Conservation (phyloP, 2,888 invertebrate genomes). For the Epinotia bilunana region DNA sequence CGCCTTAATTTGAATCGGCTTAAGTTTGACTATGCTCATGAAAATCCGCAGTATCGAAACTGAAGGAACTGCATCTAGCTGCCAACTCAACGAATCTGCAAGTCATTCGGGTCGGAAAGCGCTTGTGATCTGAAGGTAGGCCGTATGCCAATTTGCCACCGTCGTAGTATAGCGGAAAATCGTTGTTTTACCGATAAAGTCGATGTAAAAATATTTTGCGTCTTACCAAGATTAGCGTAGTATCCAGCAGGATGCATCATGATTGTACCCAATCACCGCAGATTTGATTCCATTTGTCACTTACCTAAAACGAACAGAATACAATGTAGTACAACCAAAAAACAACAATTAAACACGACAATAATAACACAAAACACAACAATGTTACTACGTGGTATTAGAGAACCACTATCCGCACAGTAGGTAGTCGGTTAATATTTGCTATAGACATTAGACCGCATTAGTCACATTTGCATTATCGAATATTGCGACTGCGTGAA, state of each 20-base stretch:
- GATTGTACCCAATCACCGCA: conserved; percentile 72
- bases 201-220: conserved; percentile 28
- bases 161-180: background rate
- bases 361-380: conserved; percentile 21
- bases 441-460: conserved; percentile 53
- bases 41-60: background rate
- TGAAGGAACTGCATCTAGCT: too few relatives aligned
- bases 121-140: too few relatives aligned
- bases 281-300: conserved; percentile 81
- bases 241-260: conserved; percentile 83
- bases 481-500: conserved; percentile 52
- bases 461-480: conserved; percentile 50
- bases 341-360: conserved; percentile 2
- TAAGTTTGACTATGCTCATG: background rate
- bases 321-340: conserved; percentile 41
- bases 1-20: background rate
- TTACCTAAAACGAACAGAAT: conserved; percentile 77
- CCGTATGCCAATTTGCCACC: too few relatives aligned
- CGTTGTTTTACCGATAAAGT: background rate
- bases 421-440: conserved; percentile 48
- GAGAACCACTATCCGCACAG: conserved; percentile 20
- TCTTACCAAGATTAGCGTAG: conserved; percentile 83
- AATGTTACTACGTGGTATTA: conserved; percentile 48
- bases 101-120: too few relatives aligned
- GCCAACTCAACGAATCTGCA: too few relatives aligned